Conservation (phyloP, 64 coral and sea anemone genomes). For the Trachythela sp. region DNA sequence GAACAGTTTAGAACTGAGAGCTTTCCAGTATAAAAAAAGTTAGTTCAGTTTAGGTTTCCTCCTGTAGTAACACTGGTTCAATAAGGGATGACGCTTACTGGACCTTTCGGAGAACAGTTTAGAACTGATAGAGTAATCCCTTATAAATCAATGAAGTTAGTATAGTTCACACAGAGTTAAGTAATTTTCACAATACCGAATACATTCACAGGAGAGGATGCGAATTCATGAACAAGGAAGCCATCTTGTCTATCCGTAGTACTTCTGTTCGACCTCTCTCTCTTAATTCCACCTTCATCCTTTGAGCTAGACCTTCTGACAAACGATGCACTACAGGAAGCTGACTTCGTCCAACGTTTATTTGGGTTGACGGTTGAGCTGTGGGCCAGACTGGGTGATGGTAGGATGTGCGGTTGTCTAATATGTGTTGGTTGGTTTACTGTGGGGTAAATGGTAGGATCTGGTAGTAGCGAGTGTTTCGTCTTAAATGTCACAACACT, state of each 20-base stretch:
- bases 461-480: constrained; percentile 13
- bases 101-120: too few relatives aligned
- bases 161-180: too few relatives aligned
- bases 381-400: not conserved
- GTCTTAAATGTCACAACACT: not conserved
- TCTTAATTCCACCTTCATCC: not conserved
- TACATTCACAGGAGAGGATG: not conserved
- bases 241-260: not conserved
- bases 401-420: not conserved
- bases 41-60: too few relatives aligned
- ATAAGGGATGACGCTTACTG: too few relatives aligned
- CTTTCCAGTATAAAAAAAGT: too few relatives aligned
- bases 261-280: not conserved
- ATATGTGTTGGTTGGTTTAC: not conserved
- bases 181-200: not conserved
- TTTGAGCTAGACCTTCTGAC: not conserved
- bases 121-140: not conserved
- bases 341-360: not conserved
- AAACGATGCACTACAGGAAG: not conserved
- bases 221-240: not conserved
- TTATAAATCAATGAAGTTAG: too few relatives aligned
- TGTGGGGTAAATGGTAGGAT: not conserved
- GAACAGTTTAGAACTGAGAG: too few relatives aligned
- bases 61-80: not conserved
- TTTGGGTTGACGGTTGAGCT: not conserved